phyloP scores from a whole-genome alignment of 2,888 invertebrate genomes.

The Troides oblongomaculatus region DNA sequence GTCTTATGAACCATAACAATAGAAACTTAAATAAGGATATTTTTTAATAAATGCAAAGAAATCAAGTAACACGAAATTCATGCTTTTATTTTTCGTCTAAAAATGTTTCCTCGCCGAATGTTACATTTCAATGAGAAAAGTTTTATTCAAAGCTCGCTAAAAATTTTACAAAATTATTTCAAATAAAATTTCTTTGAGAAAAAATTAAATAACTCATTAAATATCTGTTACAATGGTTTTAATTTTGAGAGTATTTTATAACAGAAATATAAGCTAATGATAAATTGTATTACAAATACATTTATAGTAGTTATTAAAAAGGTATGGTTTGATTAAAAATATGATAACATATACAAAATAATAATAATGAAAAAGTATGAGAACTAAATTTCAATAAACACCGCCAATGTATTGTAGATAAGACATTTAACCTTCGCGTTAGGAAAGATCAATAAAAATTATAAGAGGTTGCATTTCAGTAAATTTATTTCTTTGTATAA shows the following conservation, averaged over 20 bases:
- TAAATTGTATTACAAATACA: no score
- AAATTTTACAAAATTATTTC: conserved; percentile 34
- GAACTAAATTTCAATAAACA: not conserved
- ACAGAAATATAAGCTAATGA: no score
- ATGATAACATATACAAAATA: not conserved
- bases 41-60: not conserved
- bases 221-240: not conserved
- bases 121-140: conserved; percentile 43
- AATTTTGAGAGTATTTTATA: not conserved
- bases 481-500: not conserved
- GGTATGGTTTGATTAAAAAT: no score
- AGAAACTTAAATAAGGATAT: not conserved
- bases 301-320: no score
- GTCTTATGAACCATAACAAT: no score
- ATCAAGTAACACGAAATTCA: not conserved
- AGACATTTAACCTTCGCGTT: not conserved
- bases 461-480: not conserved
- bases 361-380: not conserved
- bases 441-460: not conserved
- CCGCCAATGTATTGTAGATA: not conserved
- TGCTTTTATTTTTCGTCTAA: conserved; percentile 9
- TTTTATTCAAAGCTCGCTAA: conserved; percentile 41
- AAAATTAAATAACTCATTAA: conserved; percentile 9
- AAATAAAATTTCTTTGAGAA: conserved; percentile 29
- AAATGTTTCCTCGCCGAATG: conserved; percentile 11